These are phyloP conservation scores for Caenorhabditis japonica DNA, from an alignment of 2,888 invertebrate species.

Conservation along the genomic window DNA sequence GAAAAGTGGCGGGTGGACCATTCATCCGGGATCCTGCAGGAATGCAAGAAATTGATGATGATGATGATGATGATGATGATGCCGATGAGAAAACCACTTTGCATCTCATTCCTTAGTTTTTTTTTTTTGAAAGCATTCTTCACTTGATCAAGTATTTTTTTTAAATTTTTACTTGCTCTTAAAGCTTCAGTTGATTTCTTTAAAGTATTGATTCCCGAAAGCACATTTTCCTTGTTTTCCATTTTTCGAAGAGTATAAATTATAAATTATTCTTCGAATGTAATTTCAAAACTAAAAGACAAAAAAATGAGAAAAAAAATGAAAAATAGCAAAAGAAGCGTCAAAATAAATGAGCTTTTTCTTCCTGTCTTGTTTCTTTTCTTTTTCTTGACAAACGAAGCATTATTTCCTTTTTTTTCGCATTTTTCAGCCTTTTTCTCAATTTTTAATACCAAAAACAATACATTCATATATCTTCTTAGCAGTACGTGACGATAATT, in stretches of 20 bases:
- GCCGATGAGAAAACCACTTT: too few species aligned
- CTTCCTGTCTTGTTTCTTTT: conserved; percentile 14
- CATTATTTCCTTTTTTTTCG: neutral
- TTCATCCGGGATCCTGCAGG: neutral
- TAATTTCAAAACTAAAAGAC: neutral
- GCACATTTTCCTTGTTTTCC: too few species aligned
- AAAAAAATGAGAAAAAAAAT: conserved; percentile 18
- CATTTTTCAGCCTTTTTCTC: neutral
- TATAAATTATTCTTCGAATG: neutral
- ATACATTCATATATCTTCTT: neutral
- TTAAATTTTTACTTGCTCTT: too few species aligned
- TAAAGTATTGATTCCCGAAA: too few species aligned
- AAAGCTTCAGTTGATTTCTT: too few species aligned
- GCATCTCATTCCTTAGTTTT: too few species aligned
- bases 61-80: too few species aligned
- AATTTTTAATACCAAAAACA: too few species aligned
- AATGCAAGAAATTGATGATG: neutral
- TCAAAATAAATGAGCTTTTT: conserved; percentile 47
- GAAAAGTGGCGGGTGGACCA: conserved; percentile 28
- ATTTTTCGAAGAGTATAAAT: too few species aligned
- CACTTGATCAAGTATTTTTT: too few species aligned
- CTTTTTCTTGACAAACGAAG: neutral
- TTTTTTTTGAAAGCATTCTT: too few species aligned
- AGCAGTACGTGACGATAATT: conserved; percentile 5
- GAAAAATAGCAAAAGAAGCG: conserved; percentile 38